These are phyloP conservation scores for Oncorhynchus masou DNA, from an alignment of 2,113 vertebrate genomes.

Conservation along the genomic window DNA sequence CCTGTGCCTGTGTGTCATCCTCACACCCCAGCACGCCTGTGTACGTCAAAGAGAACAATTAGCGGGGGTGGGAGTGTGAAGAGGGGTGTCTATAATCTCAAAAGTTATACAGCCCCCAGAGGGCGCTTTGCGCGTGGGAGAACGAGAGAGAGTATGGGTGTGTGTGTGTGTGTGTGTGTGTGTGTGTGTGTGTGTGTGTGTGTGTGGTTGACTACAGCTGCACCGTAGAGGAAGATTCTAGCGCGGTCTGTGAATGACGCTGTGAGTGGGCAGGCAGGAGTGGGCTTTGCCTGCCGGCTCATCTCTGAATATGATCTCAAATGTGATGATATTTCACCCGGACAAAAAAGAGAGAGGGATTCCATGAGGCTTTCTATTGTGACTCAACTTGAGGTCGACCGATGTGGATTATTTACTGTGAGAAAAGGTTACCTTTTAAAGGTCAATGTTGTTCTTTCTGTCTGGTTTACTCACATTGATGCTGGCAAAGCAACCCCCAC, in stretches of 20 bases:
- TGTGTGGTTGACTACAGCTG: neutral
- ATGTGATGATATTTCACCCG: neutral
- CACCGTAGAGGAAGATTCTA: slow-evolving; percentile 19
- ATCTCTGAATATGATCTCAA: slow-evolving; percentile 26
- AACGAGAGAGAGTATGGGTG: neutral
- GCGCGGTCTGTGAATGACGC: slow-evolving; percentile 40
- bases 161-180: neutral
- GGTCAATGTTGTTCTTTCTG: neutral
- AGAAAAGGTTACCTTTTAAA: neutral
- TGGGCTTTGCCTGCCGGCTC: slow-evolving; percentile 15
- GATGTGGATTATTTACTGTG: neutral
- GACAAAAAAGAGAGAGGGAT: slow-evolving; percentile 14
- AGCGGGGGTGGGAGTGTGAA: slow-evolving; percentile 3
- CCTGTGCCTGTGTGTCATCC: slow-evolving; percentile 1
- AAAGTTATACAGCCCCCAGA: slow-evolving; percentile 7
- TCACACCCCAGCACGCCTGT: neutral
- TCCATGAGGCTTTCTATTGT: slow-evolving; percentile 29
- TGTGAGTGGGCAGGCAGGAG: slow-evolving; percentile 25
- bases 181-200: slow-evolving; percentile 4
- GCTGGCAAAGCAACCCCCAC: neutral
- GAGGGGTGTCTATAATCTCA: slow-evolving; percentile 24
- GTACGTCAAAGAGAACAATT: slow-evolving; percentile 15
- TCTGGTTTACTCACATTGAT: neutral
- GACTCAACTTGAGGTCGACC: neutral
- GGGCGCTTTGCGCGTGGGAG: slow-evolving; percentile 39